These are phyloP conservation scores for Chlorodrepanis virens DNA, from an alignment of 2,113 vertebrate species.

Conservation along the genomic window DNA sequence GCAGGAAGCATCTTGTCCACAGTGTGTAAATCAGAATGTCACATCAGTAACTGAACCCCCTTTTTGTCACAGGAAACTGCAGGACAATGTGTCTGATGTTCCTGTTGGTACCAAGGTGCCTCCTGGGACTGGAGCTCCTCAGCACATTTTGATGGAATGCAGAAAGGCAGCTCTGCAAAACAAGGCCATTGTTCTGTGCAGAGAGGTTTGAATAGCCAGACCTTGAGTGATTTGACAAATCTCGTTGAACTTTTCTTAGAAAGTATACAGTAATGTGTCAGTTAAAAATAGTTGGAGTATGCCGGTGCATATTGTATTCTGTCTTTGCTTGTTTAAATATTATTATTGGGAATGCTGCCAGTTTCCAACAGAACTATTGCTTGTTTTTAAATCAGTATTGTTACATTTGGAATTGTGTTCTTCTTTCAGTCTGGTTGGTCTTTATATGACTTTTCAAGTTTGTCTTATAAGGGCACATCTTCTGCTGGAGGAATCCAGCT, in stretches of 20 bases:
- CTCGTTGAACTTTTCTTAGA: neutral
- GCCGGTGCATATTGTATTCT: constrained; percentile 33
- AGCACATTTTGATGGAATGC: neutral
- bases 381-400: constrained; percentile 20
- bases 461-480: constrained; percentile 30
- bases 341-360: constrained; percentile 49
- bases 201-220: neutral
- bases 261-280: constrained; percentile 19
- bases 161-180: neutral
- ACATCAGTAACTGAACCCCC: neutral
- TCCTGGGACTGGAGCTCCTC: neutral
- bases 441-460: constrained; percentile 23
- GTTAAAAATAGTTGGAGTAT: constrained; percentile 36
- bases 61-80: neutral
- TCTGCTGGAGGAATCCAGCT: neutral
- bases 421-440: neutral
- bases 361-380: constrained; percentile 22
- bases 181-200: neutral
- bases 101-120: neutral
- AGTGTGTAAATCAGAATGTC: neutral
- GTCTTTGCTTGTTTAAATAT: constrained; percentile 56
- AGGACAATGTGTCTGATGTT: neutral
- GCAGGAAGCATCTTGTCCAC: neutral
- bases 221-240: constrained; percentile 20
- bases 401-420: constrained; percentile 24